These are phyloP conservation scores for Dysidea cf. avara DNA, from an alignment of 37 sponge, comb jelly and placozoan genomes.

Conservation along the genomic window DNA sequence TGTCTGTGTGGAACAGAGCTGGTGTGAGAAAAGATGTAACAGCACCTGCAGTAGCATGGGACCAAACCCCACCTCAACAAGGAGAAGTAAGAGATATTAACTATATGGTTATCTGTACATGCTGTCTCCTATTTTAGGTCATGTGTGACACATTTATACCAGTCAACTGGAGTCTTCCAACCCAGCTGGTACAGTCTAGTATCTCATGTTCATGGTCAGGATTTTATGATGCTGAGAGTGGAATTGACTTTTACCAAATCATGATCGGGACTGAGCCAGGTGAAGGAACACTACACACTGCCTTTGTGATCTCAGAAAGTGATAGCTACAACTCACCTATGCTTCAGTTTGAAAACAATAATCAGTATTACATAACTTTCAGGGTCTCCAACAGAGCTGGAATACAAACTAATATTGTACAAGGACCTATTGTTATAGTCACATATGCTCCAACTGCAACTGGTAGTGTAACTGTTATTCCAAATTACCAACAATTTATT, in stretches of 20 bases:
- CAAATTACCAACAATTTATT: slow-evolving; percentile 28
- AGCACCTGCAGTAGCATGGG: slow-evolving; percentile 54
- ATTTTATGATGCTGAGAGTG: slow-evolving; percentile 52
- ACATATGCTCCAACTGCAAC: slow-evolving; percentile 24
- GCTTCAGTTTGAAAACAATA: slow-evolving; percentile 4
- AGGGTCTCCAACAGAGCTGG: slow-evolving; percentile 52
- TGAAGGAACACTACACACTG: slow-evolving; percentile 30
- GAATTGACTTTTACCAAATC: slow-evolving; percentile 33
- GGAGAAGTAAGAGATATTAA: slow-evolving; percentile 61
- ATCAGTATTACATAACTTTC: slow-evolving; percentile 41
- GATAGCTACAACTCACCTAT: slow-evolving; percentile 21
- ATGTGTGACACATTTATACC: slow-evolving; percentile 31
- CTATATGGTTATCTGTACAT: not conserved
- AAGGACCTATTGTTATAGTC: slow-evolving; percentile 25
- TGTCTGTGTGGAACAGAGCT: slow-evolving; percentile 48
- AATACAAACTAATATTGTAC: slow-evolving; percentile 9
- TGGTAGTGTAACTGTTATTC: slow-evolving; percentile 30
- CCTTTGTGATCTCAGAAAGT: slow-evolving; percentile 20
- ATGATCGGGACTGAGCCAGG: slow-evolving; percentile 50
- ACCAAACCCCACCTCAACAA: slow-evolving; percentile 51
- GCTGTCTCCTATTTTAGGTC: slow-evolving; percentile 30
- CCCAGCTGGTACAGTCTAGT: not conserved
- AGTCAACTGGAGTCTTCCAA: not conserved
- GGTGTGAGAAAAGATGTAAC: slow-evolving; percentile 30
- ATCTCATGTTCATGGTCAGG: slow-evolving; percentile 54